Base-by-base conservation (phyloP, 2,888 invertebrate species). In the Chymomyza caudatula region DNA sequence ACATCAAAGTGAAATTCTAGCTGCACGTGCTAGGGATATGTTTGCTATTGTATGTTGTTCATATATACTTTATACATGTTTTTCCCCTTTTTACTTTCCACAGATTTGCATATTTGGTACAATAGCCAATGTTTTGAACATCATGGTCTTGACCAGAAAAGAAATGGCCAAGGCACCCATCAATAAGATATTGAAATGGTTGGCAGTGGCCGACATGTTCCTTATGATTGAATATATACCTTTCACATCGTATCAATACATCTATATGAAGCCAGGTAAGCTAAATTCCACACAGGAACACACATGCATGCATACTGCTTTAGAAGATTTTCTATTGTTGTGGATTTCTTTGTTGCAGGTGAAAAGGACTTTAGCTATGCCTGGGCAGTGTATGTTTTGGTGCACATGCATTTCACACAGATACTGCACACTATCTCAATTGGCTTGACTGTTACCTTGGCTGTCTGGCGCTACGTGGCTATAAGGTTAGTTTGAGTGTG, bases 361-460 rank as follows among this genome's bases (percentile, higher is more conserved):
- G 94, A 97, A 57, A 97, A 97, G 95, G 93, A 97, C 87, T 96
- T 96, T 89, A 92, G 96, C 61, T 96, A 96, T 89, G 92, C 93
- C 2, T 96, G 96, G 95, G 94, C 96, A 0, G 92, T 95, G 1
- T 96, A 95, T 89, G 94, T 96, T 6, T 92, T 96, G 67, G 95
- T 97, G 82, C 97, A 98, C 90, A 96, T 96, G 68, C 94, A 96
- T 88, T 97, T 97, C 89, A 94, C 96, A 13, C 97, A 97, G 90
- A 94, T 95, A 13, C 93, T 95, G 81, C 96, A 96, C 89, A 97
- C 98, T 1, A 96, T 97, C 73, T 97, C 97, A 0, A 97, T 97
- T 82, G 97, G 96, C 92, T 90, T 98, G 78, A 98, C 98, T 0
- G 95, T 98, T 2, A 95, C 96, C 0, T 90, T 98, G 72, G 98